Base-by-base conservation (phyloP, 2,888 invertebrate genomes). In the Aradus depressus region DNA sequence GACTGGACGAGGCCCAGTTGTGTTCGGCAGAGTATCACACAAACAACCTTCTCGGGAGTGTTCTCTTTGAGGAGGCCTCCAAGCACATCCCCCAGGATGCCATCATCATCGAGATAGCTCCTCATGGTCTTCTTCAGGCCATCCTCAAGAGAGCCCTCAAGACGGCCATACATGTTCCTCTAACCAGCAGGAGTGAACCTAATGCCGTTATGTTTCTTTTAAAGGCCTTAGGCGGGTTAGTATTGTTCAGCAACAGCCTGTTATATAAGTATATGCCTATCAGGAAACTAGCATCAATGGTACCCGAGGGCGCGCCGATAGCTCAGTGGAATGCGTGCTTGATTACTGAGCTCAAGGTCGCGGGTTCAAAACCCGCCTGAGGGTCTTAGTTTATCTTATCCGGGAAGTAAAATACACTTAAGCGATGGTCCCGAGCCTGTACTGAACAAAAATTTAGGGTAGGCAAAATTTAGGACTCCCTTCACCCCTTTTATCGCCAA, bases 91-190 rank as follows among this genome's bases (percentile, higher is more conserved):
- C 88, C 1, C 73, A 76, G 43, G 81, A 89, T 64, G 88, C 91
- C 0, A 75, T 92, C 51, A 77, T 81, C 4, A 81, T 93, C 56
- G 93, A 93, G 68, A 80, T 93, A 49, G 91, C 92, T 0, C 92
- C 93, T 0, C 92, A 93, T 61, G 84, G 88, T 5, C 73, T 93
- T 1, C 75, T 93, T 26, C 91, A 91, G 65, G 84, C 90, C 0
- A 88, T 93, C 62, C 71, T 93, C 5, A 80, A 84, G 56, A 74
- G 88, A 35, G 84, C 88, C 0, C 68, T 92, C 37, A 66, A 70
- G 31, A 16, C 31, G n/a, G 43, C 48, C 8, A 14, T 21, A 3
- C 43, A 56, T 23, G 22, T 56, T 14, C 53, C 53, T 25, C 37
- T 56, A 16, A 56, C 56, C 1, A 48, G 45, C 19, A 22, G 49